phyloP scores from a whole-genome alignment of 53 echinoderm and acorn worm genomes.

The Echinometra lucunter region DNA sequence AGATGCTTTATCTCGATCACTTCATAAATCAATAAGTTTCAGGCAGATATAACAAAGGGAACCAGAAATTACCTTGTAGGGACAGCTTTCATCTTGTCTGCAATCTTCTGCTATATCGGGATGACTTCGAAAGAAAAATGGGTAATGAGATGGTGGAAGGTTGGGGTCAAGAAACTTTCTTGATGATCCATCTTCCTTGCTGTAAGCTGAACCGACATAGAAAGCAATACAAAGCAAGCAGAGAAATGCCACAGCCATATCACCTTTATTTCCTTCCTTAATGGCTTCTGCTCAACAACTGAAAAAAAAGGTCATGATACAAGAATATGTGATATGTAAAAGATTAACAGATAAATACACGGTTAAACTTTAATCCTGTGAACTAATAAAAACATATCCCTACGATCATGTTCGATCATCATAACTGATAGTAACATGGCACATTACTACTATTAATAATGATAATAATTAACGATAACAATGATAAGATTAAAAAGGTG shows the following conservation, averaged over 20 bases:
- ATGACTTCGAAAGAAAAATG: conserved; percentile 77
- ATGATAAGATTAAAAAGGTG: too few relatives aligned
- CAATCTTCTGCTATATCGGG: conserved; percentile 77
- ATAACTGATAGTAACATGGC: too few relatives aligned
- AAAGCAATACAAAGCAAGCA: not conserved
- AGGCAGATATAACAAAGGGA: not conserved
- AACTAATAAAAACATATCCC: too few relatives aligned
- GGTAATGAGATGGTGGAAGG: conserved; percentile 86
- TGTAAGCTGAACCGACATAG: not conserved
- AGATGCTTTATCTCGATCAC: not conserved
- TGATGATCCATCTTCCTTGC: conserved; percentile 4
- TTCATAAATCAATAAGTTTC: not conserved
- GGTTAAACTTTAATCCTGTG: too few relatives aligned
- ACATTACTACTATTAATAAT: too few relatives aligned
- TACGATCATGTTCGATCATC: too few relatives aligned
- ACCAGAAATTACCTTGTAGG: conserved; percentile 75
- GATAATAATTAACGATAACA: too few relatives aligned
- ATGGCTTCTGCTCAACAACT: not conserved
- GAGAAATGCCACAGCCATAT: not conserved
- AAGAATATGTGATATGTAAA: too few relatives aligned
- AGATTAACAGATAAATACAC: too few relatives aligned
- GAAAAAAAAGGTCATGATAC: not conserved
- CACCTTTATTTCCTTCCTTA: not conserved
- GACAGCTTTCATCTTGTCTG: conserved; percentile 75
- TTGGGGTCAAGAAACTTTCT: conserved; percentile 75